Evolutionary conservation across 2,113 vertebrate genomes (phyloP), one percentile per base, ranked within the genome.

Genomic region (Sardina pilchardus): DNA sequence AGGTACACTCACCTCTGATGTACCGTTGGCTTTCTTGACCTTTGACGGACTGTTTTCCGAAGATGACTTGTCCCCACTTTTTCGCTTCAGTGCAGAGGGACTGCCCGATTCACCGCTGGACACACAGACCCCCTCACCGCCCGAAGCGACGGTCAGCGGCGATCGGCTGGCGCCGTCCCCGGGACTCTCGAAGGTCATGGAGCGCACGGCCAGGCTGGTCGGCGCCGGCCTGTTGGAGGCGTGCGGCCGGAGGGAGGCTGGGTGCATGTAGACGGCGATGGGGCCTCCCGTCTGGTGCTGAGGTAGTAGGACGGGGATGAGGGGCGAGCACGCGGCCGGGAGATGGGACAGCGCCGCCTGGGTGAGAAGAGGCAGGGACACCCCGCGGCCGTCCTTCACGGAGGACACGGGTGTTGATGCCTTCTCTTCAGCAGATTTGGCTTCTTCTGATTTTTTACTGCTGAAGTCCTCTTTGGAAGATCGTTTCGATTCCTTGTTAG

Each of bases 231-330:
- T 7, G 92, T 89, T 86, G 89, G 93, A 88, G 82, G 34, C 92
- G 90, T 95, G 88, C 0, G 95, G 90, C 84, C 94, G 94, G 50
- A 96, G 90, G 90, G 96, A 90, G 16, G 97, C 89, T 4, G 96
- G 93, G 12, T 96, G 96, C 91, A 99, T 59, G 67, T 97, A 98
- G 12, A 99, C 92, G 0, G 97, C 94, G 50, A 96, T 97, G 0
- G 97, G 91, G 0, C 94, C 90, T 14, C 88, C 91, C 0, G 96
- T 91, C 44, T 87, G 92, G 63, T 94, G 87, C 83, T 96, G 97
- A 89, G 97, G 96, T 88, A 97, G 91, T 86, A 97, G 92, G 83
- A 97, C 89, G 0, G 96, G 97, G 26, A 98, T 92, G 0, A 97
- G 87, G 0, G 96, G 92, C 0, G 96, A 93, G 80, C 94, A 89